Conservation (phyloP, 2,113 vertebrate species). For the Merops nubicus region DNA sequence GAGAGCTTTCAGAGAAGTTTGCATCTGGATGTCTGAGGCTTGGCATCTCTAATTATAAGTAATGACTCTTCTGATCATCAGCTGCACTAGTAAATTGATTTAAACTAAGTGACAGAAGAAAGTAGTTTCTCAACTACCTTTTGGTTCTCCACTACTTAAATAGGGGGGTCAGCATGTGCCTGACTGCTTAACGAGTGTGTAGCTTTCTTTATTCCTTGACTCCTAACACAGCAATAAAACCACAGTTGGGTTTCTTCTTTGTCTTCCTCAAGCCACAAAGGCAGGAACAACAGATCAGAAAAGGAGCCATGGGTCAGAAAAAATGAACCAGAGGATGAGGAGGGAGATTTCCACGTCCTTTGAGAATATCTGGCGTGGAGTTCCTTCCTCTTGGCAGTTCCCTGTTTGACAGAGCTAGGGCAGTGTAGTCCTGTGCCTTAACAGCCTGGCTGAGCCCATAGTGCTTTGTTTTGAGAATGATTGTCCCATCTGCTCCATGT, state of each 20-base stretch:
- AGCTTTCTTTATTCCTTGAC: not conserved
- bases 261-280: not conserved
- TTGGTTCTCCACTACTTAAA: not conserved
- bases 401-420: fast-evolving
- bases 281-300: not conserved
- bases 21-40: not conserved
- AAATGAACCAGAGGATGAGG: not conserved
- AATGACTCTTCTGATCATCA: not conserved
- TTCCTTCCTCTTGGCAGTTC: not conserved
- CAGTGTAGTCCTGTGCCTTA: not conserved
- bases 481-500: not conserved
- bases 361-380: not conserved
- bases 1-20: not conserved
- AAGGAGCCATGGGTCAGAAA: not conserved
- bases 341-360: not conserved
- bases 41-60: not conserved
- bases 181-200: not conserved
- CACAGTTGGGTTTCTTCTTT: not conserved
- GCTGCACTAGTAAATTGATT: not conserved
- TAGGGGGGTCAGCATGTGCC: not conserved
- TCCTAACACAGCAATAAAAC: not conserved
- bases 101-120: not conserved
- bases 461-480: not conserved
- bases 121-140: not conserved
- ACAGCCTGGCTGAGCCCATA: not conserved